Conservation (phyloP, 2,113 vertebrate genomes). For the Noturus placidus region DNA sequence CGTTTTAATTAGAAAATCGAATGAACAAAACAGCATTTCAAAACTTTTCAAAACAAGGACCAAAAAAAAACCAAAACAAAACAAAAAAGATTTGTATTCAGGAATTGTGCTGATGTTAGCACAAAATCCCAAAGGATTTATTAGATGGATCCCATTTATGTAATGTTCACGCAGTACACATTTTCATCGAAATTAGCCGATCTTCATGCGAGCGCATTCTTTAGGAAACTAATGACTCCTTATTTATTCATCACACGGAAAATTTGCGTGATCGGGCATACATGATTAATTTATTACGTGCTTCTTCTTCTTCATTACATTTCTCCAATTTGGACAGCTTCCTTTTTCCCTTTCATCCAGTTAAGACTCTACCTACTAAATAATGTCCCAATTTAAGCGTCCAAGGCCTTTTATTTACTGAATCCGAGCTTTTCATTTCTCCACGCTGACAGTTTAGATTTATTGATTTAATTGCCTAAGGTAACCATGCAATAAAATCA, state of each 20-base stretch:
- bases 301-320: conserved; percentile 3
- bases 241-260: conserved; percentile 65
- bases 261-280: conserved; percentile 57
- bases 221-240: conserved; percentile 60
- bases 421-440: conserved; percentile 84
- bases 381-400: conserved; percentile 86
- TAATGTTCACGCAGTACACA: conserved; percentile 38
- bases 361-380: conserved; percentile 77
- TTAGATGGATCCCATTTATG: conserved; percentile 25
- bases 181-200: conserved; percentile 52
- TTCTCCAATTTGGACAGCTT: conserved; percentile 26
- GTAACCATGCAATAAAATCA: conserved; percentile 95
- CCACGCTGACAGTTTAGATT: conserved; percentile 87
- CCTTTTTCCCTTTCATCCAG: conserved; percentile 14
- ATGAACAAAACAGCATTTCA: background rate
- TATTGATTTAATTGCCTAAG: conserved; percentile 94
- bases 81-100: background rate
- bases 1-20: background rate
- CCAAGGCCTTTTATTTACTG: conserved; percentile 87
- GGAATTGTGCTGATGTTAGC: conserved; percentile 19
- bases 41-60: background rate
- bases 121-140: conserved; percentile 28
- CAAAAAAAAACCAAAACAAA: background rate
- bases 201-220: conserved; percentile 48
- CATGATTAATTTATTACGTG: conserved; percentile 64